Evolutionary conservation across 2,797 vertebrate genomes (phyloP).

Genomic region (Sebastes nivosus): DNA sequence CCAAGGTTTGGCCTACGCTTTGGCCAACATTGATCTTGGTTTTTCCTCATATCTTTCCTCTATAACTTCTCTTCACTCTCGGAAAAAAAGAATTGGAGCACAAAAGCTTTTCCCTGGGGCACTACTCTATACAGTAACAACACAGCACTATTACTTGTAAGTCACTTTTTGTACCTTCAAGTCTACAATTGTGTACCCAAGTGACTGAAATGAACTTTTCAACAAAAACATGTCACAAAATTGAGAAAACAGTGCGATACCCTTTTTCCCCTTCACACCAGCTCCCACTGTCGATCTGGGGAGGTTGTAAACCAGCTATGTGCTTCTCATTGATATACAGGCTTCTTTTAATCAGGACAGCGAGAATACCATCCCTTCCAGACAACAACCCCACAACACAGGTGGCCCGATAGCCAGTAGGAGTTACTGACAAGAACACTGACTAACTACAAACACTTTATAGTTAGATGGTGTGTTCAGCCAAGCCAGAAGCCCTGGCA

Average conservation of each 20-base stretch:
- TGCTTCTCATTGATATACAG: background rate
- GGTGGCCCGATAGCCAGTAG: background rate
- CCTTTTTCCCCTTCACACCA: background rate
- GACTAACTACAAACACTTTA: constrained; percentile 4
- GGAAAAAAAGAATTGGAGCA: background rate
- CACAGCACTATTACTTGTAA: background rate
- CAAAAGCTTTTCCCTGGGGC: constrained; percentile 3
- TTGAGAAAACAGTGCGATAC: background rate
- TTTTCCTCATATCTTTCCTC: constrained; percentile 2
- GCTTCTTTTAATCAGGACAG: background rate
- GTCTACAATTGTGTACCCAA: background rate
- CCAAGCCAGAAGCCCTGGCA: background rate
- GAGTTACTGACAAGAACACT: background rate
- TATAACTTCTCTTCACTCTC: background rate
- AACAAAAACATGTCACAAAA: background rate
- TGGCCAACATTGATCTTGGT: background rate
- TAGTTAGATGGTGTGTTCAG: constrained; percentile 2
- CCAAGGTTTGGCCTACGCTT: background rate
- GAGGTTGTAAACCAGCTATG: background rate
- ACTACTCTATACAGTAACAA: background rate
- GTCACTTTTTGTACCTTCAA: background rate
- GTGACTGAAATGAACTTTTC: constrained; percentile 14
- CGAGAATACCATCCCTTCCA: background rate
- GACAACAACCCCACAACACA: background rate
- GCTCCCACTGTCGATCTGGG: background rate